Base-by-base conservation (phyloP, 2,113 vertebrate genomes). In the Myxocyprinus asiaticus region DNA sequence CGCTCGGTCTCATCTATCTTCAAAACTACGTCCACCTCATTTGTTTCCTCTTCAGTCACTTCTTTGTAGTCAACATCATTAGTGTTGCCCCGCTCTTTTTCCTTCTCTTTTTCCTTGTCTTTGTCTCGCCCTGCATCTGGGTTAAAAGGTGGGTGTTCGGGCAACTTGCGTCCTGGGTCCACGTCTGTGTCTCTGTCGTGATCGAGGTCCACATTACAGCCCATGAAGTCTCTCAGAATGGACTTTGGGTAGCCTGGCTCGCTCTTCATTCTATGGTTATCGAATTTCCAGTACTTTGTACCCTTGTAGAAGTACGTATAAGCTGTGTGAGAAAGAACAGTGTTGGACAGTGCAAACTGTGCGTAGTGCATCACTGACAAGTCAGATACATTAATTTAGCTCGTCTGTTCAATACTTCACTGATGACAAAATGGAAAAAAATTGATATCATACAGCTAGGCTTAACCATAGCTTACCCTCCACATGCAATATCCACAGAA, bases 301-400 rank as follows among this genome's bases (percentile, higher is more conserved):
- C 97, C 98, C 88, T 96, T 96, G 90, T 98, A 98, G 92, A 99
- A 99, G 91, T 92, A 96, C 2, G 98, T 99, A 84, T 96, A 96
- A 0, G 96, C 97, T 99, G 88, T 0, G 55, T 43, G 64, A 48
- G 67, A 47, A 6, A 48, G 79, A 85, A 82, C 83, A 82, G 87
- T 85, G 88, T 85, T 42, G 3, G 4, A 51, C n/a, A 66, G 65
- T 70, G 22, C 22, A 33, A 33, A 3, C 22, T 33, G 22, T 33
- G 22, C 22, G 1, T 33, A 33, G 22, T 33, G 22, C 22, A 33
- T 33, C 22, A 33, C 22, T 33, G 22, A 33, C 22, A 33, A 33
- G 22, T 33, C 22, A 33, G 3, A 33, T 33, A 33, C 1, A 33
- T 33, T 33, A 33, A 33, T 33, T 33, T 33, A 33, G 22, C 22